Evolutionary conservation across 1,140 invertebrate genomes (phyloP), one percentile per base, ranked within the genome.

Genomic region (Battus philenor): DNA sequence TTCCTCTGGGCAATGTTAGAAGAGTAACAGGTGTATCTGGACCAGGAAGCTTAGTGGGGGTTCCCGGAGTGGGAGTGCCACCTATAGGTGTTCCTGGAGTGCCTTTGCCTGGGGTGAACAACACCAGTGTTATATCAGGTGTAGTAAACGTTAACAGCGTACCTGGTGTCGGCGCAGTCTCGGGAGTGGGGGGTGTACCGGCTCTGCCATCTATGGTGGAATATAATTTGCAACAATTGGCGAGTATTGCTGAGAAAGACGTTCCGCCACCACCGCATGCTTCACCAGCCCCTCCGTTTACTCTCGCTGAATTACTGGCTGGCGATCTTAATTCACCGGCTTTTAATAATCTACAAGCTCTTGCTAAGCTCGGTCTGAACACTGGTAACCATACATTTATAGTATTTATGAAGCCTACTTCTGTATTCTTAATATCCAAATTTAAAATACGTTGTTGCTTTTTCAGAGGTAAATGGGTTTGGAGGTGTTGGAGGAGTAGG

Each of bases 301-400:
- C 89, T 45, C 68, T 94, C 46, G 91, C 90, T 5, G 93, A 94
- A 65, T 85, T 95, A 41, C 88, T 94, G 18, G 89, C 90, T 44
- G 93, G 93, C 16, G 93, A 94, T 68, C 70, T 90, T 1, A 90
- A 83, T 54, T 90, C 90, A 6, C 90, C 91, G 69, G 91, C 94
- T 22, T 90, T 94, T 50, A 95, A 95, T 70, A 97, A 96, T 86
- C 87, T 96, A 39, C 94, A 96, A 70, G 94, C 94, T 9, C 89
- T 97, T 39, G 95, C 94, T 33, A 96, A 97, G 82, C 87, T 97
- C 22, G 94, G 94, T 60, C 86, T 92, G 27, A 91, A 90, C 74
- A 90, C 91, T 81, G 91, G 91, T 92, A 71, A 85, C 83, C 68
- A 20, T 24, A 22, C n/a, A n/a, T n/a, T n/a, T n/a, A n/a, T n/a